These are phyloP conservation scores for Chaitophorus viminalis DNA, from an alignment of 2,888 invertebrate species.

Conservation along the genomic window DNA sequence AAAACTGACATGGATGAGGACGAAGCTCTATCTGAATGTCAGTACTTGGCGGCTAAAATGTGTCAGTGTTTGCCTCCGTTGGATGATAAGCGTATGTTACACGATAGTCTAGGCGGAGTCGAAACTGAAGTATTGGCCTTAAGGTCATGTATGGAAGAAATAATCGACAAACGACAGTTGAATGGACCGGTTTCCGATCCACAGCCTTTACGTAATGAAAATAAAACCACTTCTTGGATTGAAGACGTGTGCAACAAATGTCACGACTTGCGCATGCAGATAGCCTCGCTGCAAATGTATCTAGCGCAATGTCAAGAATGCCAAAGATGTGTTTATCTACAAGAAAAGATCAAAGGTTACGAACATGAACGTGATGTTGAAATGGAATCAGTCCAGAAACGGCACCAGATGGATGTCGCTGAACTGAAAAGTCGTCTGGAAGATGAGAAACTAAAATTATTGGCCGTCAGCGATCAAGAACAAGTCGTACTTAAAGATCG, in stretches of 20 bases:
- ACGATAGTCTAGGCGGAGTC: slow-evolving; percentile 64
- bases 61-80: slow-evolving; percentile 63
- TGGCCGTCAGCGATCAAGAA: slow-evolving; percentile 66
- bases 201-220: slow-evolving; percentile 58
- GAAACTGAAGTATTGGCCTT: slow-evolving; percentile 64
- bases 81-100: slow-evolving; percentile 64
- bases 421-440: slow-evolving; percentile 37
- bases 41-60: slow-evolving; percentile 65
- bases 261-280: slow-evolving; percentile 70
- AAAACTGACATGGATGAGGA: slow-evolving; percentile 63
- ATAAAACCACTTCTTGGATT: slow-evolving; percentile 65
- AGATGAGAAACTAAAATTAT: slow-evolving; percentile 49
- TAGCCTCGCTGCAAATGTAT: slow-evolving; percentile 68
- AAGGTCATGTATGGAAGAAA: slow-evolving; percentile 63
- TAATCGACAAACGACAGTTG: slow-evolving; percentile 62
- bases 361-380: slow-evolving; percentile 39
- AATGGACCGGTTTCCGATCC: slow-evolving; percentile 44
- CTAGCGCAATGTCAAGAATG: slow-evolving; percentile 68
- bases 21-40: slow-evolving; percentile 65
- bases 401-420: slow-evolving; percentile 41
- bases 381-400: slow-evolving; percentile 30
- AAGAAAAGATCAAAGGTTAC: slow-evolving; percentile 71
- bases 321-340: slow-evolving; percentile 69
- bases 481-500: slow-evolving; percentile 73
- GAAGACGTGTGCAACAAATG: slow-evolving; percentile 73